Evolutionary conservation across 2,113 vertebrate genomes (phyloP).

Genomic region (Phaethon lepturus): DNA sequence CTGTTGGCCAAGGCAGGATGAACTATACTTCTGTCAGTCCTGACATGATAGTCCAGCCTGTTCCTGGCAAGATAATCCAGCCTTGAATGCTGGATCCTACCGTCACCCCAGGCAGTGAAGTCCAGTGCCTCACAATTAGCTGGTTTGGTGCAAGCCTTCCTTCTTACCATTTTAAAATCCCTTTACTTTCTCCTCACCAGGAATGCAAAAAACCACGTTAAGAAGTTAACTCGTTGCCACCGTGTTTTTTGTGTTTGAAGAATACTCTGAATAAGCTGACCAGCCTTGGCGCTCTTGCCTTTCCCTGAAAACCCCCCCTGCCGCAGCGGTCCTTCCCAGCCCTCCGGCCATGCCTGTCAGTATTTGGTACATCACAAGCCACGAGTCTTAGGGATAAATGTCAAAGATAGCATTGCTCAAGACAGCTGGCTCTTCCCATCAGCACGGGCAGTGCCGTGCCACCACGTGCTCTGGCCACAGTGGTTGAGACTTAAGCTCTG

Average conservation of each 20-base stretch:
- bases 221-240: background rate
- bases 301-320: background rate
- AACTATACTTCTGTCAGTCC: background rate
- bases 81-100: background rate
- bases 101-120: background rate
- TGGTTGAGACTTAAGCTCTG: background rate
- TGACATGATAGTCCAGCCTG: background rate
- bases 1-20: background rate
- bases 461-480: rapidly evolving
- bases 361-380: background rate
- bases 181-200: background rate
- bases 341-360: background rate
- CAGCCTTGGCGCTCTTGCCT: background rate
- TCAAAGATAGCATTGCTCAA: background rate
- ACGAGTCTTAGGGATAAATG: background rate
- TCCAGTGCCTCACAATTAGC: background rate
- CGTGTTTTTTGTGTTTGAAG: background rate
- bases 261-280: background rate
- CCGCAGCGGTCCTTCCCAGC: background rate
- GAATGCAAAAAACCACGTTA: background rate
- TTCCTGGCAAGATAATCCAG: background rate
- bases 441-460: rapidly evolving
- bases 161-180: background rate
- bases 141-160: background rate
- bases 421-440: background rate